Base-by-base conservation (phyloP, 2,797 vertebrate species). In the Gymnoscopelus braueri region DNA sequence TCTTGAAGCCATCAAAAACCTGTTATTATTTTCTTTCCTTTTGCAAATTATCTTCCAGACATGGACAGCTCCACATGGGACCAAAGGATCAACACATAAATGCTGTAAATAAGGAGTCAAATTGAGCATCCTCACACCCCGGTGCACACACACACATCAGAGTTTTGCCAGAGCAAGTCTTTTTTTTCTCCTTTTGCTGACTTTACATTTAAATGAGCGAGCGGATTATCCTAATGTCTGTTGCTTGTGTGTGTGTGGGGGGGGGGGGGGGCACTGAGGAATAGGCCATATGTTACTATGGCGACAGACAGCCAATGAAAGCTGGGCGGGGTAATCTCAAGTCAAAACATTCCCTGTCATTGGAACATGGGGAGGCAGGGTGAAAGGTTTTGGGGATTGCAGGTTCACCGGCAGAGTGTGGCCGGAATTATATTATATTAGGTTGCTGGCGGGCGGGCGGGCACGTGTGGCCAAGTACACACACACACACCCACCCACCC, bases 171-270 rank as follows among this genome's bases (percentile, higher is more conserved):
- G 57, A 83, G 75, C 29, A 39, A 86, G 81, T 88, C 86, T 83
- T 84, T 80, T 39, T 39, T 8, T 7, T 1, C 35, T 39, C 35
- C 80, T 90, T 90, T 82, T 90, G 91, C 91, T 92, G 91, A 92
- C 87, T 92, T 89, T 91, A 85, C 88, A 90, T 89, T 90, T 91
- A 87, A 89, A 89, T 90, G 87, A 89, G 87, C 70, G 78, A 69
- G 51, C 53, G 71, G 87, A 90, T 92, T 86, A 88, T 86, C 83
- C 85, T 85, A 86, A 88, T 84, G 89, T 86, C 75, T 87, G 88
- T 71, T 11, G 84, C 88, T 89, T 24, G 51, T 63, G 23, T 63
- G 56, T 66, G 67, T 4, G 39, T 71, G 63, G 66, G 2, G 88
- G 8, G 19, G 7, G 53, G 6, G 15, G 44, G 44, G 39, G 14